Conservation (phyloP, 2,888 invertebrate genomes). For the Alloscopus bannaensis region DNA sequence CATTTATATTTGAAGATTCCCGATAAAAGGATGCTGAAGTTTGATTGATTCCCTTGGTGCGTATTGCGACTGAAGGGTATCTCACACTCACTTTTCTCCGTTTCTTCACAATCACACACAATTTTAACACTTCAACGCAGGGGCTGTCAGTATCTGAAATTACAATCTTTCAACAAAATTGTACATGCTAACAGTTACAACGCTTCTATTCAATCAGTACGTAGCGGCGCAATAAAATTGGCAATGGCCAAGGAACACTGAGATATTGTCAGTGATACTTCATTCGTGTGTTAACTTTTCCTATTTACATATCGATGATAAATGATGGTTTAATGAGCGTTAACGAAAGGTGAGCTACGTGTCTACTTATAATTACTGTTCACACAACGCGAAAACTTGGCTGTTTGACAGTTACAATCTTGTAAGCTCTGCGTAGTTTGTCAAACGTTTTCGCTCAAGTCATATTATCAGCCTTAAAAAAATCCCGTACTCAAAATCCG, state of each 20-base stretch:
- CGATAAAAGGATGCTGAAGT: constrained; percentile 12
- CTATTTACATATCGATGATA: neutral
- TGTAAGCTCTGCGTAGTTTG: too few species aligned
- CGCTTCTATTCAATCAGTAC: neutral
- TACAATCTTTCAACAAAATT: too few species aligned
- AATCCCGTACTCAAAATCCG: too few species aligned
- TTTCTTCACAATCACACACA: constrained; percentile 7
- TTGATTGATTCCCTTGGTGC: constrained; percentile 10
- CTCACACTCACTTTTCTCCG: constrained; percentile 10
- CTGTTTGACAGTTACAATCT: too few species aligned
- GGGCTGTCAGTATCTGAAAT: too few species aligned
- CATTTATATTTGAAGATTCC: constrained; percentile 23
- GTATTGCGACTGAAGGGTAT: constrained; percentile 15
- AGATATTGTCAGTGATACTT: constrained; percentile 26
- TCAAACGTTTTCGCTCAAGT: too few species aligned
- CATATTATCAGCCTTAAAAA: too few species aligned
- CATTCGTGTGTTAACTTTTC: neutral
- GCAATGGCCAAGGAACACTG: constrained; percentile 16
- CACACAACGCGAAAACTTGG: too few species aligned
- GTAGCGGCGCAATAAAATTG: constrained; percentile 21
- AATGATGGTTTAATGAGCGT: neutral
- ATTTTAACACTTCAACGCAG: neutral
- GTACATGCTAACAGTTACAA: too few species aligned
- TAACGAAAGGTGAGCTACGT: too few species aligned
- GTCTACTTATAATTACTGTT: too few species aligned